Conservation (phyloP, 2,888 invertebrate species). For the Melinaea marsaeus region DNA sequence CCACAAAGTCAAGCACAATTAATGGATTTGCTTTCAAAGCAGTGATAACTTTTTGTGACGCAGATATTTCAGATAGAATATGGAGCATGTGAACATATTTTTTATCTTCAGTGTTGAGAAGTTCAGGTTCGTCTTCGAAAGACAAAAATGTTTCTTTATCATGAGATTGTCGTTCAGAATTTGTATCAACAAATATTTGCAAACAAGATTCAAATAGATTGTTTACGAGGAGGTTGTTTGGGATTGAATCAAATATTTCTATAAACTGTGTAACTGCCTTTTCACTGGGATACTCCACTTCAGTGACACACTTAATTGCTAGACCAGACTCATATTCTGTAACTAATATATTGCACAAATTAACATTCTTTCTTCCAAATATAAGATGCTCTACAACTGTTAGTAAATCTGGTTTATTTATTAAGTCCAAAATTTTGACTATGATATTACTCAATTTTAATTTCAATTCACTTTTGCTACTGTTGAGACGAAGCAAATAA, state of each 20-base stretch:
- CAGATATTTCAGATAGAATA: slow-evolving; percentile 71
- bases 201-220: slow-evolving; percentile 55
- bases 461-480: slow-evolving; percentile 52
- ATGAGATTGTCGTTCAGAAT: slow-evolving; percentile 39
- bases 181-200: slow-evolving; percentile 49
- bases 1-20: slow-evolving; percentile 68
- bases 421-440: slow-evolving; percentile 52
- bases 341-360: slow-evolving; percentile 37
- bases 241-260: slow-evolving; percentile 47
- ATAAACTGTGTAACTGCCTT: slow-evolving; percentile 52
- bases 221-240: slow-evolving; percentile 41
- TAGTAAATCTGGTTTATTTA: slow-evolving; percentile 40
- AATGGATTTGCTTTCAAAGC: slow-evolving; percentile 64
- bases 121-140: slow-evolving; percentile 55
- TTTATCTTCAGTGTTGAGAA: slow-evolving; percentile 50
- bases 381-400: slow-evolving; percentile 43
- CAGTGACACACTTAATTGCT: slow-evolving; percentile 47
- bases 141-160: slow-evolving; percentile 52
- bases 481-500: slow-evolving; percentile 60
- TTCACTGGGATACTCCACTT: slow-evolving; percentile 39
- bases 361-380: slow-evolving; percentile 42
- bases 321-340: slow-evolving; percentile 65
- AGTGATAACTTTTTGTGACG: slow-evolving; percentile 60
- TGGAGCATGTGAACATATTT: slow-evolving; percentile 69
- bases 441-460: slow-evolving; percentile 57